phyloP scores from a whole-genome alignment of 2,888 invertebrate genomes.

The Platerodrilus igneus region DNA sequence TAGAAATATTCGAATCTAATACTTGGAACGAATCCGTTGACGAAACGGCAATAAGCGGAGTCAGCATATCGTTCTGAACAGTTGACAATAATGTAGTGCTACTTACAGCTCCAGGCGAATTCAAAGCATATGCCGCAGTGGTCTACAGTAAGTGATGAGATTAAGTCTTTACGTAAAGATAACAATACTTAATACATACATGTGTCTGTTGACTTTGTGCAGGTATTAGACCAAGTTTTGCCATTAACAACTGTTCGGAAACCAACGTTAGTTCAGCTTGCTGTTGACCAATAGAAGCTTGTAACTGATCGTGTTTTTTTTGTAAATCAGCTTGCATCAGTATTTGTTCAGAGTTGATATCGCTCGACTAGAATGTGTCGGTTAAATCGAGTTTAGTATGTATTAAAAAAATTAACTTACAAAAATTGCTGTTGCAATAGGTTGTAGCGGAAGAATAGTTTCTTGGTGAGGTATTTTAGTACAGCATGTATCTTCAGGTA shows the following conservation, averaged over 20 bases:
- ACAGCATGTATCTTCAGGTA: too few relatives aligned
- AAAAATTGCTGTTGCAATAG: background rate
- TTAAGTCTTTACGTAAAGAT: background rate
- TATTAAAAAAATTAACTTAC: too few relatives aligned
- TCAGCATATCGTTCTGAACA: slow-evolving; percentile 12
- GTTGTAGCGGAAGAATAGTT: too few relatives aligned
- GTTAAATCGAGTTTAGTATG: background rate
- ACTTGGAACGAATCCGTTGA: too few relatives aligned
- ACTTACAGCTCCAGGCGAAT: slow-evolving; percentile 40
- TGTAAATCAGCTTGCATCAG: slow-evolving; percentile 69
- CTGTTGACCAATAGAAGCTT: slow-evolving; percentile 77
- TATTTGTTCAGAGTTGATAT: slow-evolving; percentile 55
- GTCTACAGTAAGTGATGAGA: slow-evolving; percentile 27
- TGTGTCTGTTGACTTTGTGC: slow-evolving; percentile 26
- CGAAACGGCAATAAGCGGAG: slow-evolving; percentile 8
- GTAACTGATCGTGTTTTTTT: slow-evolving; percentile 79
- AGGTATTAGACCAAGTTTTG: slow-evolving; percentile 65
- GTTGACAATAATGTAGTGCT: slow-evolving; percentile 38
- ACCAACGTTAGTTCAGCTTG: slow-evolving; percentile 81
- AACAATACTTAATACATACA: too few relatives aligned
- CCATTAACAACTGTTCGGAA: slow-evolving; percentile 80
- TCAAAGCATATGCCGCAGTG: slow-evolving; percentile 35
- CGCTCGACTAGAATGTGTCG: slow-evolving; percentile 33
- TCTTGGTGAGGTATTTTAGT: too few relatives aligned
- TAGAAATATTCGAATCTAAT: too few relatives aligned